Percentiles rank a stretch among this genome's conserved stretches.
phyloP scores from a whole-genome alignment of 2,888 invertebrate genomes.

The Parochlus steinenii region DNA sequence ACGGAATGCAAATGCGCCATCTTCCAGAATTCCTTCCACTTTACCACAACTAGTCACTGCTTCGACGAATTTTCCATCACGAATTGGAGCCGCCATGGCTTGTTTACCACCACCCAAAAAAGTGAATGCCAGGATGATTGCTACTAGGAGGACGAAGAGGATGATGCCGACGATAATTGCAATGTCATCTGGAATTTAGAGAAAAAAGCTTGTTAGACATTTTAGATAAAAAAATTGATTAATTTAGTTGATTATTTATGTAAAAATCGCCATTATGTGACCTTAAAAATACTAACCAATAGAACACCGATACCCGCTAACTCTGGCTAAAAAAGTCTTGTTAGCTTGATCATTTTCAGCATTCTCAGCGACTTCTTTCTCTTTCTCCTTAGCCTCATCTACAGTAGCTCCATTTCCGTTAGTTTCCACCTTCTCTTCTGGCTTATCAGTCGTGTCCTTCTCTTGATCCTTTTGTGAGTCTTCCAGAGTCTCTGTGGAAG shows the following conservation, averaged over 20 bases:
- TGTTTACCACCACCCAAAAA: constrained; percentile 38
- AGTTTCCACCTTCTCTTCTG: constrained; percentile 31
- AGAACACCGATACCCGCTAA: constrained; percentile 50
- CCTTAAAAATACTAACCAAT: constrained; percentile 33
- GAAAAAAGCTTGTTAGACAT: too few species aligned
- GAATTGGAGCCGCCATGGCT: constrained; percentile 42
- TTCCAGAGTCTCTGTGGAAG: constrained; percentile 68
- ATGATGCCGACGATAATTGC: constrained; percentile 39
- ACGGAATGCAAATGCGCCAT: constrained; percentile 62
- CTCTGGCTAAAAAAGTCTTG: too few species aligned
- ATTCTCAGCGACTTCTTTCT: constrained; percentile 20
- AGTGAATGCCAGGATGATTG: constrained; percentile 46
- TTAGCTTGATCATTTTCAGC: constrained; percentile 38
- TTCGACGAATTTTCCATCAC: constrained; percentile 53
- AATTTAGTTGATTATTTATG: neutral
- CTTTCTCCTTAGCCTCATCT: constrained; percentile 23
- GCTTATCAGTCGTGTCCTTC: constrained; percentile 38
- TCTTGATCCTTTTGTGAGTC: constrained; percentile 50
- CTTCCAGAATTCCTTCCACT: constrained; percentile 62
- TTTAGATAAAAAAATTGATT: neutral
- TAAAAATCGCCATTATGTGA: neutral
- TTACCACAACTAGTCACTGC: constrained; percentile 62
- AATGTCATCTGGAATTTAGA: constrained; percentile 37
- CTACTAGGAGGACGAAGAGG: constrained; percentile 40
- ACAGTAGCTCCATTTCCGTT: constrained; percentile 35